phyloP scores from a whole-genome alignment of 1,140 invertebrate genomes.

The Lordiphosa clarofinis region DNA sequence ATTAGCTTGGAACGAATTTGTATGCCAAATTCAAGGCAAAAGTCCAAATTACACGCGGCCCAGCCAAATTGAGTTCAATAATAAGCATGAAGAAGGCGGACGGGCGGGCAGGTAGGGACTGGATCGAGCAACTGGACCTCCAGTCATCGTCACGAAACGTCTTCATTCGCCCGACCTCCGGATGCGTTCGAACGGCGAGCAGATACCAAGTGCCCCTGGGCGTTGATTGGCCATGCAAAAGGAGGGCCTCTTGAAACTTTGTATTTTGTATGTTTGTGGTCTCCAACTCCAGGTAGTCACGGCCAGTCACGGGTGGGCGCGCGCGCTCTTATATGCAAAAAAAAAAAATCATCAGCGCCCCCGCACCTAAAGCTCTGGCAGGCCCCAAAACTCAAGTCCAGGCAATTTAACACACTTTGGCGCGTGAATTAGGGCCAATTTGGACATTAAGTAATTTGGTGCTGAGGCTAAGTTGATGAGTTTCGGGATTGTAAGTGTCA shows the following conservation, averaged over 20 bases:
- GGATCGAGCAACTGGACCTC: slow-evolving; percentile 36
- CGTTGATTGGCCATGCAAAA: slow-evolving; percentile 68
- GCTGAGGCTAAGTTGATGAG: slow-evolving; percentile 20
- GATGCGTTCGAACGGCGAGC: slow-evolving; percentile 49
- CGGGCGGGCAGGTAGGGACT: slow-evolving; percentile 22
- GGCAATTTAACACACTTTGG: slow-evolving; percentile 78
- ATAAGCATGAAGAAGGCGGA: slow-evolving; percentile 59
- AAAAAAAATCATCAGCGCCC: slow-evolving; percentile 29
- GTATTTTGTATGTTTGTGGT: slow-evolving; percentile 9
- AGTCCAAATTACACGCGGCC: slow-evolving; percentile 72
- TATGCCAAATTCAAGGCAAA: slow-evolving; percentile 74
- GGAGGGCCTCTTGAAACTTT: slow-evolving; percentile 26
- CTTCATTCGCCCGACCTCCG: slow-evolving; percentile 73
- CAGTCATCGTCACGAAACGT: slow-evolving; percentile 76
- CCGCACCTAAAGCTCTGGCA: slow-evolving; percentile 8
- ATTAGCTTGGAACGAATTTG: slow-evolving; percentile 63
- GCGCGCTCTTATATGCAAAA: slow-evolving; percentile 51
- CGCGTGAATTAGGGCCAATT: slow-evolving; percentile 78
- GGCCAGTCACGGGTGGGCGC: slow-evolving; percentile 64
- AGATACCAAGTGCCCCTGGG: slow-evolving; percentile 62
- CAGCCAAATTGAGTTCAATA: slow-evolving; percentile 73
- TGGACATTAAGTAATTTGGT: slow-evolving; percentile 77
- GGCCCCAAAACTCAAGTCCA: slow-evolving; percentile 16
- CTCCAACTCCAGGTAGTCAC: slow-evolving; percentile 41
- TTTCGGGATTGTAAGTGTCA: no score